Evolutionary conservation across 2,797 vertebrate species (phyloP).

Genomic region (Bradypodion ventrale): DNA sequence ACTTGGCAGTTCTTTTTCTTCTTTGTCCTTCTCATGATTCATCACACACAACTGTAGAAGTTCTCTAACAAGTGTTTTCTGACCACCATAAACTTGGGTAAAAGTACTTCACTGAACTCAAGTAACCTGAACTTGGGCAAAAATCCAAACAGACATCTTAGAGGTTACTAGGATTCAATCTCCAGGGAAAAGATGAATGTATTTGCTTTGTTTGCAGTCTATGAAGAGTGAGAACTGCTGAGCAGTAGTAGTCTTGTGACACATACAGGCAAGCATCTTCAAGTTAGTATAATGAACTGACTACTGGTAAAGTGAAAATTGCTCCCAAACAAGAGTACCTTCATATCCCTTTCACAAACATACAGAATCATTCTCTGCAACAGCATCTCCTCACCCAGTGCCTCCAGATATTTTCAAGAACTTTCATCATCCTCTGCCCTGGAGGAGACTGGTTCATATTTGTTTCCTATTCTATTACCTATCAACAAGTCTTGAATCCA

Average conservation of each 20-base stretch:
- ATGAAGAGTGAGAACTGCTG: slow-evolving; percentile 63
- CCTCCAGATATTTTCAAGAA: too few relatives aligned
- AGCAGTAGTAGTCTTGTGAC: slow-evolving; percentile 28
- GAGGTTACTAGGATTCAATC: slow-evolving; percentile 71
- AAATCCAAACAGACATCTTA: slow-evolving; percentile 68
- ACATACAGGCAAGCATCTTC: slow-evolving; percentile 17
- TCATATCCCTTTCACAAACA: too few relatives aligned
- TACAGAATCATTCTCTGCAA: too few relatives aligned
- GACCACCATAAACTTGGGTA: not conserved
- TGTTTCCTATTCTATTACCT: too few relatives aligned
- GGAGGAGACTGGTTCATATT: too few relatives aligned
- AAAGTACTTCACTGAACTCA: slow-evolving; percentile 49
- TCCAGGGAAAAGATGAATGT: slow-evolving; percentile 58
- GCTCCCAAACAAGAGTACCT: not conserved
- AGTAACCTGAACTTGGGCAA: slow-evolving; percentile 67
- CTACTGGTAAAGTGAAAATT: not conserved
- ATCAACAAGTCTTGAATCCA: too few relatives aligned
- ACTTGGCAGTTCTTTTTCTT: not conserved
- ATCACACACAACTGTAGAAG: not conserved
- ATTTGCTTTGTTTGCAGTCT: slow-evolving; percentile 33
- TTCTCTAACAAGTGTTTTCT: slow-evolving; percentile 34
- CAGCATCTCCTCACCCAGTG: too few relatives aligned
- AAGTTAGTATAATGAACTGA: not conserved
- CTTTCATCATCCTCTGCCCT: too few relatives aligned
- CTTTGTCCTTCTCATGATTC: not conserved